These are phyloP conservation scores for Cirrhinus mrigala DNA, from an alignment of 2,797 vertebrate genomes.

Conservation along the genomic window DNA sequence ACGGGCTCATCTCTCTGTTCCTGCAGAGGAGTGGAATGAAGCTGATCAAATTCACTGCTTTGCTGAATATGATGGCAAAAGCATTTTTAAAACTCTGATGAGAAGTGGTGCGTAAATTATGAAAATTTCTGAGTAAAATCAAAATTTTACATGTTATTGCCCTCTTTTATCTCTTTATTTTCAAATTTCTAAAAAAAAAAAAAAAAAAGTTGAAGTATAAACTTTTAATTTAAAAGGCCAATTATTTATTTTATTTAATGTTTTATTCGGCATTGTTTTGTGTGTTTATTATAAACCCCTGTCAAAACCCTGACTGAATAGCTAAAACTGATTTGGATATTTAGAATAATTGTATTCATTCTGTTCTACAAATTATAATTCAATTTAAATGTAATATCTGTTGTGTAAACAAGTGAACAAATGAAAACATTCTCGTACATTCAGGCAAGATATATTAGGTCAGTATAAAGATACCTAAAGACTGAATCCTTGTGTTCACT, in stretches of 20 bases:
- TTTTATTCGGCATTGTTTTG: neutral
- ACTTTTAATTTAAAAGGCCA: neutral
- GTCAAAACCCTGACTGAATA: neutral
- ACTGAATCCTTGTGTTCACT: neutral
- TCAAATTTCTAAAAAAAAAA: accelerated
- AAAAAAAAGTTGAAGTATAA: neutral
- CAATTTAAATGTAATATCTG: neutral
- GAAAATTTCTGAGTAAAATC: neutral
- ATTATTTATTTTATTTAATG: neutral
- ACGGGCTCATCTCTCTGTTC: slow-evolving; percentile 34
- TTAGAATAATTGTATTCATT: neutral
- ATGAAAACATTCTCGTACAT: neutral
- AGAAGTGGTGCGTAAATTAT: neutral
- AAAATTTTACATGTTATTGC: neutral
- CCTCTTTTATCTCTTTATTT: neutral
- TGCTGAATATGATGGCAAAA: slow-evolving; percentile 2
- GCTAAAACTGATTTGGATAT: neutral
- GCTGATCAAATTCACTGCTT: slow-evolving; percentile 8
- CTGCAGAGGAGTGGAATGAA: slow-evolving; percentile 28
- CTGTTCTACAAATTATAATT: neutral
- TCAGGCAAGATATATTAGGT: neutral
- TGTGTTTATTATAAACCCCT: neutral
- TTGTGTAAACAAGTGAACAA: neutral
- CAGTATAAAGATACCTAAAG: neutral
- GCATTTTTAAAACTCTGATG: slow-evolving; percentile 12